Percentiles rank a stretch among this genome's conserved stretches.
These are phyloP conservation scores for Spinus olivaceus DNA, from an alignment of 2,797 vertebrate genomes.

Conservation along the genomic window DNA sequence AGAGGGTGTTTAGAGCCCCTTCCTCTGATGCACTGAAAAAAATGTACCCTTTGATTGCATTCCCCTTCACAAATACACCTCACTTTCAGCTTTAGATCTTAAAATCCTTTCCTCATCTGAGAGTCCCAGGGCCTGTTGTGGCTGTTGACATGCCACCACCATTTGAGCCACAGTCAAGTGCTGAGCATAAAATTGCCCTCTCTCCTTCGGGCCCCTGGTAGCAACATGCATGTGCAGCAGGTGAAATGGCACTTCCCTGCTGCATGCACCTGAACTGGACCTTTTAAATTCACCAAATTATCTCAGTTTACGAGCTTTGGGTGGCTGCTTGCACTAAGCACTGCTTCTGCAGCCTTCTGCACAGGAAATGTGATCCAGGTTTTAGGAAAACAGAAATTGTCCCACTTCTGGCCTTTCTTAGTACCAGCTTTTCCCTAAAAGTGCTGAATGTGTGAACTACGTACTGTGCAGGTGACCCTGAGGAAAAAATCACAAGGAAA, in stretches of 20 bases:
- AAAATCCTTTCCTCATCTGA: slow-evolving; percentile 32
- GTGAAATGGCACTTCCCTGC: not conserved
- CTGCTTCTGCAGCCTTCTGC: not conserved
- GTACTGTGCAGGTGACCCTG: not conserved
- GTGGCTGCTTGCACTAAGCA: not conserved
- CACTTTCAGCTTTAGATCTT: slow-evolving; percentile 54
- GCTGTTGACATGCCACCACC: not conserved
- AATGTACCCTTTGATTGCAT: slow-evolving; percentile 19
- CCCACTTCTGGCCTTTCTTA: not conserved
- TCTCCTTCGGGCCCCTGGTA: not conserved
- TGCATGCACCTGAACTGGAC: not conserved
- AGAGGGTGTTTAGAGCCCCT: slow-evolving; percentile 55
- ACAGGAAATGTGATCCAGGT: not conserved
- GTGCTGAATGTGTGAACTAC: not conserved
- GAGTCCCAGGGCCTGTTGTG: not conserved
- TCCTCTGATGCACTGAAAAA: slow-evolving; percentile 45
- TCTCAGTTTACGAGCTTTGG: not conserved
- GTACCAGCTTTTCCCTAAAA: not conserved
- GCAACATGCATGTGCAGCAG: not conserved
- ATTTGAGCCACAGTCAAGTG: not conserved
- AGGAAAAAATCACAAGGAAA: not conserved
- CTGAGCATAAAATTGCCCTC: not conserved
- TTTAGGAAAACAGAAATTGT: not conserved
- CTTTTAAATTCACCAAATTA: not conserved
- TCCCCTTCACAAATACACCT: slow-evolving; percentile 19